These are phyloP conservation scores for Elgonia sp. DNA, from an alignment of 2,888 invertebrate species.

Conservation along the genomic window DNA sequence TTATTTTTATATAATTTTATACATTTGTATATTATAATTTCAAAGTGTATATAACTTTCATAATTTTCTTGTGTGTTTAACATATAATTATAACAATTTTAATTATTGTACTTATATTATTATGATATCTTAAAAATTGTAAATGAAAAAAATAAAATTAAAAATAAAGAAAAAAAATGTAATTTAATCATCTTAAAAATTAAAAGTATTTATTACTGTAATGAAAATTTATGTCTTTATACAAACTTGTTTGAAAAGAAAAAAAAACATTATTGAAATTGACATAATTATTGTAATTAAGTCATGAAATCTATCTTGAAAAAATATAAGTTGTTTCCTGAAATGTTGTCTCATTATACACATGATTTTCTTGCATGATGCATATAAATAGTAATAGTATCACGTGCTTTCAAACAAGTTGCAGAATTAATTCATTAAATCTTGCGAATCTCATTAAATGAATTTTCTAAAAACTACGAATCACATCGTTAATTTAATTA, in stretches of 20 bases:
- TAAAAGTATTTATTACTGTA: too few species aligned
- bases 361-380: constrained; percentile 1
- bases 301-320: not conserved
- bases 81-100: too few species aligned
- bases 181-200: too few species aligned
- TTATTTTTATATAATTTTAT: not conserved
- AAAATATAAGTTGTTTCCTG: not conserved
- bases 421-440: constrained; percentile 21
- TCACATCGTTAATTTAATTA: constrained; percentile 44
- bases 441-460: not conserved
- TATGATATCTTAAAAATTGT: too few species aligned
- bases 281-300: constrained; percentile 9
- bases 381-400: not conserved
- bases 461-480: constrained; percentile 27
- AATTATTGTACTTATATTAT: too few species aligned
- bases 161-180: too few species aligned
- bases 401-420: constrained; percentile 31
- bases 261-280: not conserved
- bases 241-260: too few species aligned
- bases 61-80: too few species aligned
- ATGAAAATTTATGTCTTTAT: too few species aligned
- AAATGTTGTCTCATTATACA: constrained; percentile 21
- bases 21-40: not conserved
- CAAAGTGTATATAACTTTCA: too few species aligned
- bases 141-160: too few species aligned